phyloP scores from a whole-genome alignment of 2,888 invertebrate genomes.

The Eristalis intricaria region DNA sequence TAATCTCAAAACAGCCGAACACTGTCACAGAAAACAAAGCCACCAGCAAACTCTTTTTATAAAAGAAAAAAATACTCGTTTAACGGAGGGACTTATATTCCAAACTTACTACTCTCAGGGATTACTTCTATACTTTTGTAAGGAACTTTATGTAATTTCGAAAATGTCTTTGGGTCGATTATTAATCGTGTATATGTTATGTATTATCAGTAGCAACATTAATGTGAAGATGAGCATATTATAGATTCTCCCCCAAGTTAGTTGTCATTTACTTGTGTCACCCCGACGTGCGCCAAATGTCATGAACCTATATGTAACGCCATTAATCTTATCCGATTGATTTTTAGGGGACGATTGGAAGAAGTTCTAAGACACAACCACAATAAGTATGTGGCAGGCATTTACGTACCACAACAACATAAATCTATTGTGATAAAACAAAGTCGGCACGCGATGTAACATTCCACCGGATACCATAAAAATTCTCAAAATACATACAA shows the following conservation, averaged over 20 bases:
- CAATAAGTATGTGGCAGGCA: not conserved
- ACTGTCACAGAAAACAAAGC: too few relatives aligned
- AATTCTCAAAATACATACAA: conserved; percentile 58
- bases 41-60: too few relatives aligned
- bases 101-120: too few relatives aligned
- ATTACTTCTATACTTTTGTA: too few relatives aligned
- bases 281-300: conserved; percentile 58
- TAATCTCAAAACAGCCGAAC: too few relatives aligned
- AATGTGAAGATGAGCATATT: not conserved
- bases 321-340: conserved; percentile 61
- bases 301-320: conserved; percentile 50
- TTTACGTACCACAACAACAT: conserved; percentile 15
- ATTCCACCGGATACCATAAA: conserved; percentile 71
- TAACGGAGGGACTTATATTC: too few relatives aligned
- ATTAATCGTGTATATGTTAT: too few relatives aligned
- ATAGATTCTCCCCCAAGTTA: not conserved
- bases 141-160: too few relatives aligned
- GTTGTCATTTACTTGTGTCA: conserved; percentile 15
- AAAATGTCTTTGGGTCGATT: too few relatives aligned
- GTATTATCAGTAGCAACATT: not conserved
- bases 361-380: conserved; percentile 44
- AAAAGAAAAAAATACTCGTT: too few relatives aligned
- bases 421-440: conserved; percentile 38
- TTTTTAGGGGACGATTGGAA: conserved; percentile 51
- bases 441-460: conserved; percentile 52